Evolutionary conservation across 2,113 vertebrate species (phyloP), one percentile per base, ranked within the genome.

Genomic region (Tachysurus vachellii): DNA sequence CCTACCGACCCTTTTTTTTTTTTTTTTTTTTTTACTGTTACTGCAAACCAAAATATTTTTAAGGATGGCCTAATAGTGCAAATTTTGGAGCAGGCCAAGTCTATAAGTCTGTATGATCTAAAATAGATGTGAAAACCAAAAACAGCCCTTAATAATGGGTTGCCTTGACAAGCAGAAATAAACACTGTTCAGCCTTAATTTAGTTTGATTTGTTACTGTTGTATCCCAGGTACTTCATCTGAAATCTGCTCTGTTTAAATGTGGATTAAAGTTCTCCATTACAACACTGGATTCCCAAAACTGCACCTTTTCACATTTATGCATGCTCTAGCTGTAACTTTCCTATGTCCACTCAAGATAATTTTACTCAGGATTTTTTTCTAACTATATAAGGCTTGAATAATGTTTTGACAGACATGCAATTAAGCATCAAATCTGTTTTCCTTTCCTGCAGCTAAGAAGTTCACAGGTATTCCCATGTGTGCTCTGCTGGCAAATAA

Each of bases 401-500:
- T 64, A 6, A n/a, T 64, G 6, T 36, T 64, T 42, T 82, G 11
- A 47, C 59, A 53, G 26, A 9, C 13, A 2, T 0, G 12, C 19
- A 8, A 26, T 75, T 75, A 26, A 75, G 75, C n/a, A 17, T 28
- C 11, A 54, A 3, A 23, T 26, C 44, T 56, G 47, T 79, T 79
- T 8, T 79, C 79, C 89, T 47, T 53, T 5, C 36, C 80, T 89
- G 50, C 91, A 98, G 97, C 96, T 89, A 99, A 97, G 93, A 98
- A 96, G 84, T 99, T 99, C 92, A 96, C 97, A 0, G 97, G 98
- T 57, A 96, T 97, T 86, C 98, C 98, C 59, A 99, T 99, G 98
- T 99, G 97, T 61, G 98, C 98, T 0, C 93, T 99, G 8, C 93
- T 99, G 83, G 97, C 97, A 59, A 99, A 98, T 94, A 99, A 99